Conservation (phyloP, 2,888 invertebrate genomes). For the Drosophila dives region DNA sequence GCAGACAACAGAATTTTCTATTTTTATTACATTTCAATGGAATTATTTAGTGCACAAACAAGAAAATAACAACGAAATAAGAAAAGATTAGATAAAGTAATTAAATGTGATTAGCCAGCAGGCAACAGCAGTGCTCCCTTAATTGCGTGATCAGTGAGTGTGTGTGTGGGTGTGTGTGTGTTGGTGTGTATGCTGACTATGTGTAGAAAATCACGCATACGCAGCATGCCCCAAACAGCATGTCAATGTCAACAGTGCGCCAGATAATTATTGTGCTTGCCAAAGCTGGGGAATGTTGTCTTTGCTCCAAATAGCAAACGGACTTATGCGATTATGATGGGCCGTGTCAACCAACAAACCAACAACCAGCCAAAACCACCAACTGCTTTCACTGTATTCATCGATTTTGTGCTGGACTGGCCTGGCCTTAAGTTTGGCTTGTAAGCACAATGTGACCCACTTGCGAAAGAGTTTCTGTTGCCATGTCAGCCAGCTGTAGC, state of each 20-base stretch:
- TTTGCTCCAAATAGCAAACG: slow-evolving; percentile 70
- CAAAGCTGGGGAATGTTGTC: slow-evolving; percentile 30
- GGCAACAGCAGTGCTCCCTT: slow-evolving; percentile 27
- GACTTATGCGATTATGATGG: slow-evolving; percentile 65
- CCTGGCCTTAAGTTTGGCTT: slow-evolving; percentile 54
- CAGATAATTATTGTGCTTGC: slow-evolving; percentile 64
- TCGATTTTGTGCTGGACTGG: slow-evolving; percentile 25
- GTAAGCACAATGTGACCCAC: slow-evolving; percentile 54
- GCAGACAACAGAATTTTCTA: slow-evolving; percentile 28
- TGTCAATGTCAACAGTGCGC: slow-evolving; percentile 71
- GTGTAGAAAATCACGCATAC: slow-evolving; percentile 67
- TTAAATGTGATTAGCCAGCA: slow-evolving; percentile 67
- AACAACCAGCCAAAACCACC: not conserved
- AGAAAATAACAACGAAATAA: not conserved
- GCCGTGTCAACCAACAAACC: slow-evolving; percentile 3
- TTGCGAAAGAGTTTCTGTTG: slow-evolving; percentile 39
- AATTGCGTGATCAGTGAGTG: slow-evolving; percentile 12
- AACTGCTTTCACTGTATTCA: slow-evolving; percentile 9
- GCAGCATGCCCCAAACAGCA: slow-evolving; percentile 53
- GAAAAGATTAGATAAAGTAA: slow-evolving; percentile 57
- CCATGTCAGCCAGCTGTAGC: slow-evolving; percentile 9
- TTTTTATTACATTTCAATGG: slow-evolving; percentile 36
- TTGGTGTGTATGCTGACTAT: slow-evolving; percentile 11
- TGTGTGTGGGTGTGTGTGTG: slow-evolving; percentile 19
- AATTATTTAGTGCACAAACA: slow-evolving; percentile 8